Evolutionary conservation across 2,113 vertebrate genomes (phyloP).

Genomic region (Vimba vimba): DNA sequence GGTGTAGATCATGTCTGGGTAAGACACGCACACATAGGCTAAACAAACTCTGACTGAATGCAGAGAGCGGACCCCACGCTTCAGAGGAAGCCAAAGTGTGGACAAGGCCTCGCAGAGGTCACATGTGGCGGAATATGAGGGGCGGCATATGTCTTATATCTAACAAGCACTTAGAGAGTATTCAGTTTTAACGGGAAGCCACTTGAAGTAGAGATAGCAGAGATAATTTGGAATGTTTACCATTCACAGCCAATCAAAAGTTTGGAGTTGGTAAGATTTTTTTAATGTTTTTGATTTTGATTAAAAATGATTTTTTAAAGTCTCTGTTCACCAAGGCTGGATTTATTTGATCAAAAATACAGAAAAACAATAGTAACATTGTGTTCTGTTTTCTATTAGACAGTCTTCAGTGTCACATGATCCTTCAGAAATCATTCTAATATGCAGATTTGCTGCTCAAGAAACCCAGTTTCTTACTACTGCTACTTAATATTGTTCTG

Average conservation of each 20-base stretch:
- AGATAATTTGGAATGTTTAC: neutral
- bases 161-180: constrained; percentile 15
- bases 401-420: neutral
- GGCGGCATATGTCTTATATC: constrained; percentile 61
- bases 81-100: constrained; percentile 67
- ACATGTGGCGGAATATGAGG: constrained; percentile 67
- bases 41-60: constrained; percentile 60
- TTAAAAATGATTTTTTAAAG: neutral
- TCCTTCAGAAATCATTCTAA: neutral
- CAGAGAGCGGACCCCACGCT: constrained; percentile 62
- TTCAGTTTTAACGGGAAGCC: neutral
- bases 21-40: constrained; percentile 47
- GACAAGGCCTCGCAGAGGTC: constrained; percentile 69
- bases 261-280: neutral
- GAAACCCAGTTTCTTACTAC: neutral
- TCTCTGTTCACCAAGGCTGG: neutral
- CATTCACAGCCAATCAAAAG: neutral
- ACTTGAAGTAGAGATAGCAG: constrained; percentile 8
- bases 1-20: constrained; percentile 42
- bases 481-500: too few relatives aligned
- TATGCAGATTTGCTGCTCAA: too few relatives aligned
- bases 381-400: neutral
- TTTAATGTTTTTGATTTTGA: too few relatives aligned
- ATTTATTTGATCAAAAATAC: neutral
- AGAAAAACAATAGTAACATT: neutral